Evolutionary conservation across 2,113 vertebrate genomes (phyloP), one percentile per base, ranked within the genome.

Genomic region (Elachura formosa): DNA sequence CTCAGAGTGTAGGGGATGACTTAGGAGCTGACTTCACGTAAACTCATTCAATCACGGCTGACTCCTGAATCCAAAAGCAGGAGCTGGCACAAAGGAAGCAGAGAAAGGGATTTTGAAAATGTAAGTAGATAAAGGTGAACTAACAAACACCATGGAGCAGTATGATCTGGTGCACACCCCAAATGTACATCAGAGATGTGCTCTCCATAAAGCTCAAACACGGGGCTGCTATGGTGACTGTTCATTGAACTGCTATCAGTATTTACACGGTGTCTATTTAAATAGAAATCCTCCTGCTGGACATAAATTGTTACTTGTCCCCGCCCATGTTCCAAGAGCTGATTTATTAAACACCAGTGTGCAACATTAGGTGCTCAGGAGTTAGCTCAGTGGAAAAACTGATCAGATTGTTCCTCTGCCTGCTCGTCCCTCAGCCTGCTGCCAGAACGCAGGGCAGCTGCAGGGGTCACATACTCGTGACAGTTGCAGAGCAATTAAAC

Each of bases 381-480:
- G 61, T 66, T 41, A 91, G 51, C 52, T 93, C 75, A 88, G 71
- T 73, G 86, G 86, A 86, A 94, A 94, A 93, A 72, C 13, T 24
- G n/a, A 82, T n/a, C 19, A 36, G 46, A 43, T 29, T 85, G 20
- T 71, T 87, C 66, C 82, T 79, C 36, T 76, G 66, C 40, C 80
- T 61, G n/a, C 43, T 41, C 40, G 31, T 87, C 52, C 58, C 14
- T 40, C 77, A 67, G 68, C 28, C 41, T 2, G 1, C 61, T 67
- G 82, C 64, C 61, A 51, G 73, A 36, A 33, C 0, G 0, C 54
- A 6, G 15, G 29, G 66, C 55, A 84, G 73, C 68, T 89, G 76
- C 73, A 58, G 51, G 24, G 13, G 75, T 63, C 5, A 0, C 62
- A 63, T 9, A 0, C 38, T 41, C 49, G 2, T 26, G 26, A 33